phyloP scores from a whole-genome alignment of 2,113 vertebrate species.

The Panthera uncia region DNA sequence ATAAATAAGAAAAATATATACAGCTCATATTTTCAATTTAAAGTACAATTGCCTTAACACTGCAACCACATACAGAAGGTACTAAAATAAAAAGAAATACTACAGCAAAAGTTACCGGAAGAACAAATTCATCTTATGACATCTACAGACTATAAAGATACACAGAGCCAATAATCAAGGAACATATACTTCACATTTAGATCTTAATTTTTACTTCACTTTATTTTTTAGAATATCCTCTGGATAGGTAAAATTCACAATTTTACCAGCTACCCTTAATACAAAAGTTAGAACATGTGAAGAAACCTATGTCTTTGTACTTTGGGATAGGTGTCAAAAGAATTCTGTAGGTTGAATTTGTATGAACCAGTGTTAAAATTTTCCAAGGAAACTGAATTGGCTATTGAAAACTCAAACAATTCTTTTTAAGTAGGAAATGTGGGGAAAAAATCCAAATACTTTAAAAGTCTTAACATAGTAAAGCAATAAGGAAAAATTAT shows the following conservation, averaged over 20 bases:
- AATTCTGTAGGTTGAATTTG: conserved; percentile 43
- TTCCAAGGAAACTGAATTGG: conserved; percentile 48
- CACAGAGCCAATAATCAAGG: not conserved
- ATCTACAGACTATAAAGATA: conserved; percentile 24
- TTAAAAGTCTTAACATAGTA: conserved; percentile 25
- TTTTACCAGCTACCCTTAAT: not conserved
- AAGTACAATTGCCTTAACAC: conserved; percentile 74
- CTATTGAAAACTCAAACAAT: conserved; percentile 43
- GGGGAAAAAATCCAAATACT: conserved; percentile 26
- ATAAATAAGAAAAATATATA: conserved; percentile 74
- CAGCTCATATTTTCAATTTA: conserved; percentile 62
- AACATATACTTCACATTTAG: not conserved
- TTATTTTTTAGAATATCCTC: conserved; percentile 38
- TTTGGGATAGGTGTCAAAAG: not conserved
- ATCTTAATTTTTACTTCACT: conserved; percentile 50
- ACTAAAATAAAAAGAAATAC: conserved; percentile 18
- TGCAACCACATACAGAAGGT: conserved; percentile 37
- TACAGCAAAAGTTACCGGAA: conserved; percentile 36
- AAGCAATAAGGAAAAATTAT: conserved; percentile 8
- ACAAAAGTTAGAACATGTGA: not conserved
- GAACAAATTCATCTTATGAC: conserved; percentile 26
- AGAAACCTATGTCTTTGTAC: not conserved
- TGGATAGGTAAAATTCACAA: not conserved
- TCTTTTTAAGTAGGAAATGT: conserved; percentile 33
- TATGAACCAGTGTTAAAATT: not conserved